Conservation (phyloP, 2,888 invertebrate genomes). For the Selenia dentaria region DNA sequence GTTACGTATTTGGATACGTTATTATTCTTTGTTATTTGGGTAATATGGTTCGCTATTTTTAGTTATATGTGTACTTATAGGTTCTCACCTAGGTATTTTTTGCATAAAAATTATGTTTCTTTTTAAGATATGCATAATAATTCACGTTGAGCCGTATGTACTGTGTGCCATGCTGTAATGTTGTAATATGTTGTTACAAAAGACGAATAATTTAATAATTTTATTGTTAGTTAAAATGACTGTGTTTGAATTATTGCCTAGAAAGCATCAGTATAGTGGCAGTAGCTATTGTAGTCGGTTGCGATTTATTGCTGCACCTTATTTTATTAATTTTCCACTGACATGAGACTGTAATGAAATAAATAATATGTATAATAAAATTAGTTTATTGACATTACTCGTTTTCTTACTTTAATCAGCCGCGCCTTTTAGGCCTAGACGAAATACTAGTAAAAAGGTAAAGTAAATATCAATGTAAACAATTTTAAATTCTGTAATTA, state of each 20-base stretch:
- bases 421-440: too few relatives aligned
- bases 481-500: too few relatives aligned
- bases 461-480: too few relatives aligned
- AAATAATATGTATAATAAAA: too few relatives aligned
- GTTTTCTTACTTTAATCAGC: too few relatives aligned
- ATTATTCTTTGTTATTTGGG: slow-evolving; percentile 8
- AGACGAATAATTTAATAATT: not conserved
- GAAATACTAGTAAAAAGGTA: too few relatives aligned
- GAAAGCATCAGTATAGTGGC: not conserved
- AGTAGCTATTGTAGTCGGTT: not conserved
- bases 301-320: too few relatives aligned
- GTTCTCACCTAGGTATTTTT: not conserved
- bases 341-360: too few relatives aligned
- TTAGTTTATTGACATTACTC: too few relatives aligned
- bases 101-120: not conserved
- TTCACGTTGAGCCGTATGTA: not conserved
- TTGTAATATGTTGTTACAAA: not conserved
- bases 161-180: not conserved
- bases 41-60: slow-evolving; percentile 5
- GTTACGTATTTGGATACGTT: not conserved
- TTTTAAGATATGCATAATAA: not conserved
- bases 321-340: too few relatives aligned
- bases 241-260: too few relatives aligned
- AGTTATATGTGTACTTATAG: not conserved
- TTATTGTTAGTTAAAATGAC: too few relatives aligned